Conservation (phyloP, 2,888 invertebrate species). For the Acrobasis repandana region DNA sequence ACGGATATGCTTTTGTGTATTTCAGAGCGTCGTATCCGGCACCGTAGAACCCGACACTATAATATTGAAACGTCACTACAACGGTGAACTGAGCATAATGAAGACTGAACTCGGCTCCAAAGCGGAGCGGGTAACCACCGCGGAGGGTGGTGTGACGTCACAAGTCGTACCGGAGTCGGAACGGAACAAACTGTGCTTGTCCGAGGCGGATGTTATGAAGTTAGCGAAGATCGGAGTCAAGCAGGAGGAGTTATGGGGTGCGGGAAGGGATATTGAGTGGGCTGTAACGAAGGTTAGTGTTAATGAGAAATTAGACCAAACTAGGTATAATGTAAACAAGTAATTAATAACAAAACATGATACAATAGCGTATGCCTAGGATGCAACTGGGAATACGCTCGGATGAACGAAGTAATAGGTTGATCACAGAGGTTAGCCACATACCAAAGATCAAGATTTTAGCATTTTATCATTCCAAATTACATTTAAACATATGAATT, state of each 20-base stretch:
- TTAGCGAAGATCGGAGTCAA: constrained; percentile 77
- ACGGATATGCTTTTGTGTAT: constrained; percentile 27
- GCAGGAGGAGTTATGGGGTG: constrained; percentile 87
- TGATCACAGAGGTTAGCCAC: too few species aligned
- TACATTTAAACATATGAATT: too few species aligned
- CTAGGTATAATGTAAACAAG: too few species aligned
- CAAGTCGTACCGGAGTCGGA: constrained; percentile 66
- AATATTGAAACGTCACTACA: constrained; percentile 75
- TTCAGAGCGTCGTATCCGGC: constrained; percentile 91
- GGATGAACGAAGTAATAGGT: too few species aligned
- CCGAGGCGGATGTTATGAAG: constrained; percentile 76
- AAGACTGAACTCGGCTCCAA: constrained; percentile 81
- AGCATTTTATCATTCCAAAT: too few species aligned
- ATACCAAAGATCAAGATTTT: too few species aligned
- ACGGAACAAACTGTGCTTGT: constrained; percentile 76
- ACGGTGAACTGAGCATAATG: constrained; percentile 70
- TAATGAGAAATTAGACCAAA: neutral
- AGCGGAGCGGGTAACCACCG: constrained; percentile 69
- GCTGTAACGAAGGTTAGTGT: constrained; percentile 82
- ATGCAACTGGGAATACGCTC: too few species aligned
- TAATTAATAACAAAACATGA: too few species aligned
- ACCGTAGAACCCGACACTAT: constrained; percentile 90
- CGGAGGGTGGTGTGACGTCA: constrained; percentile 62
- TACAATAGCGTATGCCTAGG: too few species aligned
- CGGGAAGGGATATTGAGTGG: constrained; percentile 92